These are phyloP conservation scores for Cyrtorhinus lividipennis DNA, from an alignment of 1,140 invertebrate genomes.

Conservation along the genomic window DNA sequence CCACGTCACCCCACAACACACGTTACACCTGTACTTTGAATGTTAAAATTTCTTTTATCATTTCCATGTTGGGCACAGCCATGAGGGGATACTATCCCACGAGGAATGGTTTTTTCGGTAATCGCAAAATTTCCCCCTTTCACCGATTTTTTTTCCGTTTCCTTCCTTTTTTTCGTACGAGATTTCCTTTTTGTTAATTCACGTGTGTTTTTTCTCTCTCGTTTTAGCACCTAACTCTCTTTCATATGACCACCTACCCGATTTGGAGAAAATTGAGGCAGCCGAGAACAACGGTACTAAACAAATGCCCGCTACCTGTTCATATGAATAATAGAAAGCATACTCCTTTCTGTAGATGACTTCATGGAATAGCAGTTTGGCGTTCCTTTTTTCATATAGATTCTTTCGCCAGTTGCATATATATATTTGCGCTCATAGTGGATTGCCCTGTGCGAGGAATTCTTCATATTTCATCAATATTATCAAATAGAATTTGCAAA, in stretches of 20 bases:
- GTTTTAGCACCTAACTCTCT: slow-evolving; percentile 27
- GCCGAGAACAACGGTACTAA: slow-evolving; percentile 25
- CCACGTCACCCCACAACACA: not conserved
- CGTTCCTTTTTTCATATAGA: not conserved
- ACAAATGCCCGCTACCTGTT: slow-evolving; percentile 17
- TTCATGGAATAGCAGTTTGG: not conserved
- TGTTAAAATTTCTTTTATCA: slow-evolving; percentile 4
- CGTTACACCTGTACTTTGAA: not conserved
- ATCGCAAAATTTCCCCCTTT: no score
- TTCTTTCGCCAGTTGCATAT: not conserved
- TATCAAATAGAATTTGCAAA: no score
- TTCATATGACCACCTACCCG: slow-evolving; percentile 26
- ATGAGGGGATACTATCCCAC: slow-evolving; percentile 10
- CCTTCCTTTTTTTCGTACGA: slow-evolving; percentile 7
- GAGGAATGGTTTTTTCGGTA: slow-evolving; percentile 18
- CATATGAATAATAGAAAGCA: slow-evolving; percentile 10
- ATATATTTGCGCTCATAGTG: not conserved
- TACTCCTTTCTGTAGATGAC: not conserved
- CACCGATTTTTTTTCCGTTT: slow-evolving; percentile 4
- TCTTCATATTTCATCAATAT: no score
- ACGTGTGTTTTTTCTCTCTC: slow-evolving; percentile 22
- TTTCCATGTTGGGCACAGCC: slow-evolving; percentile 20
- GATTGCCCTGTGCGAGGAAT: not conserved
- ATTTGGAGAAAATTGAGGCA: slow-evolving; percentile 27
- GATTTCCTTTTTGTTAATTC: slow-evolving; percentile 16